Conservation (phyloP, 1,140 invertebrate genomes). For the Drosophila willistoni region DNA sequence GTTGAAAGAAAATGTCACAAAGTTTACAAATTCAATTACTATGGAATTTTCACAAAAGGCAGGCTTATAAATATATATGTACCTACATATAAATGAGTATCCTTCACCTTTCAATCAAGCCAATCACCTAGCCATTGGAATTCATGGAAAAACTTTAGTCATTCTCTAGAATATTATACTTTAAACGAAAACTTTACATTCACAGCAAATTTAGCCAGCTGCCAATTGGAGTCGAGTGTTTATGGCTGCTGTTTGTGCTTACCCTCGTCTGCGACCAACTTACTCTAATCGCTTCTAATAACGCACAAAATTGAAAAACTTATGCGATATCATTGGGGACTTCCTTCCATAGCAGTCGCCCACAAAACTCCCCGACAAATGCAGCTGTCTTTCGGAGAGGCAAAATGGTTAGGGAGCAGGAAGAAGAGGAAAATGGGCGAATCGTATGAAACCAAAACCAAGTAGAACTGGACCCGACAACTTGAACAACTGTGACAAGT, state of each 20-base stretch:
- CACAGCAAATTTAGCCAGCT: slow-evolving; percentile 62
- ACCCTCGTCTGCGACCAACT: slow-evolving; percentile 19
- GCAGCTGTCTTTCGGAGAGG: slow-evolving; percentile 48
- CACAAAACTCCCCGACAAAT: slow-evolving; percentile 59
- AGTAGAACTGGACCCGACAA: slow-evolving; percentile 63
- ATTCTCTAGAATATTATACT: slow-evolving; percentile 2
- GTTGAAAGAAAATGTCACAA: too few relatives aligned
- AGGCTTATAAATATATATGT: too few relatives aligned
- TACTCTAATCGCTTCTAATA: slow-evolving; percentile 82
- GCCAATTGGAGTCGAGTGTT: slow-evolving; percentile 64
- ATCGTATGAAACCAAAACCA: slow-evolving; percentile 10
- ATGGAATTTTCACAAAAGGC: too few relatives aligned
- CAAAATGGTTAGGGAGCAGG: not conserved
- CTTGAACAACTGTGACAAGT: slow-evolving; percentile 76
- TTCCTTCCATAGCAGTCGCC: slow-evolving; percentile 35
- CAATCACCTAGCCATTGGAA: not conserved
- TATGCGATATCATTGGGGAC: slow-evolving; percentile 79
- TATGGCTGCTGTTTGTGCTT: slow-evolving; percentile 45
- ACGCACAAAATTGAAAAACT: slow-evolving; percentile 82
- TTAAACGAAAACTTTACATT: slow-evolving; percentile 37
- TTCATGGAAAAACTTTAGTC: slow-evolving; percentile 5
- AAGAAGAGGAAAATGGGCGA: slow-evolving; percentile 12
- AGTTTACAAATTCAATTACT: too few relatives aligned
- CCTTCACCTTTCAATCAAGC: not conserved
- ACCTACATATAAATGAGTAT: too few relatives aligned